These are phyloP conservation scores for Drosophila basisetae DNA, from an alignment of 2,888 invertebrate species.

Conservation along the genomic window DNA sequence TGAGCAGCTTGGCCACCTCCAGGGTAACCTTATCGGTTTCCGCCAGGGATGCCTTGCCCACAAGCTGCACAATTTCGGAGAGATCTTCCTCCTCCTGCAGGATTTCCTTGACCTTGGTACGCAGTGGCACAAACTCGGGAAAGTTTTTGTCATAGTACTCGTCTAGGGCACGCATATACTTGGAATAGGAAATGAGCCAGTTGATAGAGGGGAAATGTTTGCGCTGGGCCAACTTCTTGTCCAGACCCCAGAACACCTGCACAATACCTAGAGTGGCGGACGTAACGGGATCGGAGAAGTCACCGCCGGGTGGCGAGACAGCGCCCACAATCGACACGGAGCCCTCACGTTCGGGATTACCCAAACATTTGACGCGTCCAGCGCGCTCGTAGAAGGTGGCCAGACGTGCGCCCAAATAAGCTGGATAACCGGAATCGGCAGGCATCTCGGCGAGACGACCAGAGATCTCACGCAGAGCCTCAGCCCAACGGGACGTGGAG, in stretches of 20 bases:
- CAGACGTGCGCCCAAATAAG: slow-evolving; percentile 98
- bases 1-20: slow-evolving; percentile 98
- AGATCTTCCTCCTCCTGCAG: slow-evolving; percentile 99
- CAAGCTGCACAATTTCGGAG: slow-evolving; percentile 99
- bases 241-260: slow-evolving; percentile 99
- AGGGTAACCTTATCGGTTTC: slow-evolving; percentile 99
- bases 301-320: slow-evolving; percentile 99
- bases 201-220: slow-evolving; percentile 99
- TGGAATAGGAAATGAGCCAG: slow-evolving; percentile 99
- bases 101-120: slow-evolving; percentile 97
- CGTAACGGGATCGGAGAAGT: slow-evolving; percentile 99
- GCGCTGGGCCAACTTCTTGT: slow-evolving; percentile 99
- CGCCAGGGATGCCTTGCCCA: slow-evolving; percentile 99
- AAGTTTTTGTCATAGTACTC: slow-evolving; percentile 99
- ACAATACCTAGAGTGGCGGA: slow-evolving; percentile 99
- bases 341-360: slow-evolving; percentile 98
- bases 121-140: slow-evolving; percentile 97
- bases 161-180: slow-evolving; percentile 98
- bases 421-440: slow-evolving; percentile 99
- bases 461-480: slow-evolving; percentile 99
- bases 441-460: slow-evolving; percentile 99
- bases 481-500: slow-evolving; percentile 99
- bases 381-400: slow-evolving; percentile 99
- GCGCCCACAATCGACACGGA: slow-evolving; percentile 99
- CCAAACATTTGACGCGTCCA: slow-evolving; percentile 97